Percentiles rank a stretch among this genome's conserved stretches.
These are phyloP conservation scores for Lysandra bellargus DNA, from an alignment of 2,888 invertebrate species.

Conservation along the genomic window DNA sequence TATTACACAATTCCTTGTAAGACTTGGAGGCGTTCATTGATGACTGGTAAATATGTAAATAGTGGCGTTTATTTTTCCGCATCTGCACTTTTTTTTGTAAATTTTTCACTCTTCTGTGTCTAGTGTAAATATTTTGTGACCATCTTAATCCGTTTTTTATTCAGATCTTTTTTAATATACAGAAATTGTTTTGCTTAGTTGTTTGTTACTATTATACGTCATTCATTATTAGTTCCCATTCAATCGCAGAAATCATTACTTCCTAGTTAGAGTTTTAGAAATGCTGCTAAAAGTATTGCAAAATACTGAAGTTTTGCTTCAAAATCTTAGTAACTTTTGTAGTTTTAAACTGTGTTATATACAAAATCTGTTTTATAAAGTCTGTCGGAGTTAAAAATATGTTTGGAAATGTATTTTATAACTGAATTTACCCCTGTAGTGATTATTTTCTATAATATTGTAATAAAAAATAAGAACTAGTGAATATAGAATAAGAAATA, in stretches of 20 bases:
- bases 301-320: neutral
- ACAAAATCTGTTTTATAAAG: neutral
- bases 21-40: neutral
- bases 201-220: neutral
- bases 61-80: neutral
- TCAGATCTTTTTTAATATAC: neutral
- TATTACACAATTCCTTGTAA: neutral
- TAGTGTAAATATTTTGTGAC: neutral
- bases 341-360: neutral
- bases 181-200: neutral
- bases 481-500: no score
- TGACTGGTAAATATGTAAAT: constrained; percentile 3
- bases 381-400: neutral
- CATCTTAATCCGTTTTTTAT: neutral
- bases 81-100: neutral
- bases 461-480: no score
- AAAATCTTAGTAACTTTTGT: neutral
- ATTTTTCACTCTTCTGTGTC: constrained; percentile 13
- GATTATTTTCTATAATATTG: no score
- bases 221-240: neutral
- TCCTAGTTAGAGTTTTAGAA: neutral
- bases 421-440: no score
- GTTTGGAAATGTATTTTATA: neutral
- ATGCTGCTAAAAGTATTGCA: neutral
- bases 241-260: neutral